Base-by-base conservation (phyloP, 2,888 invertebrate species). In the Sericinus montela region DNA sequence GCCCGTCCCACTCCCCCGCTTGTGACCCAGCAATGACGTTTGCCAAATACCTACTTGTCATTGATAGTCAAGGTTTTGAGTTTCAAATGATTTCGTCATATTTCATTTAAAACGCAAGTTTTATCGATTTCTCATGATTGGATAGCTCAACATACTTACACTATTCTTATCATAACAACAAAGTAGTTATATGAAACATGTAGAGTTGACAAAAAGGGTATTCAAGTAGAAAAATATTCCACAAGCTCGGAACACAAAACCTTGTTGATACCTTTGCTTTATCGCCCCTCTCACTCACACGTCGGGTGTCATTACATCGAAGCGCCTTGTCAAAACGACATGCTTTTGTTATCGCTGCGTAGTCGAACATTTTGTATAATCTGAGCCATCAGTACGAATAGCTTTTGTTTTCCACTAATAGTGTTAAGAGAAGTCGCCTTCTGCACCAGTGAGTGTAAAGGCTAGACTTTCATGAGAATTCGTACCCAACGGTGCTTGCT, bases 381-480 rank as follows among this genome's bases (percentile, higher is more conserved):
- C 76, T 63, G 63, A 79, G 65, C 67, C 62, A 72, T 71, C 63
- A 62, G 62, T 61, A 62, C 62, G 66, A 67, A 68, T 70, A 71
- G 67, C 65, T 60, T 58, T 69, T 73, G 69, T 74, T 70, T 73
- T 68, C 65, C 62, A 60, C 68, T 69, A 67, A 68, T 72, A 68
- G 74, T 71, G 69, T 61, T 67, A 74, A 75, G 72, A 73, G 75
- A 77, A 81, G 90, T 91, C 90, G 92, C 94, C 95, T 95, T 95
- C 95, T 95, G 91, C 93, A 90, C 95, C 95, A 95, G 95, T 95
- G 95, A 89, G 95, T 94, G 94, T 95, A 95, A 95, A 95, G 95
- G 95, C 92, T 77, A 85, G 89, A 77, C 80, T 80, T 73, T 63
- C 62, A 69, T 63, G 67, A 72, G 73, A 67, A 70, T 69, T 72